Percentiles rank a stretch among this genome's conserved stretches.
Conservation (phyloP, 2,113 vertebrate species). For the Antechinus flavipes region DNA sequence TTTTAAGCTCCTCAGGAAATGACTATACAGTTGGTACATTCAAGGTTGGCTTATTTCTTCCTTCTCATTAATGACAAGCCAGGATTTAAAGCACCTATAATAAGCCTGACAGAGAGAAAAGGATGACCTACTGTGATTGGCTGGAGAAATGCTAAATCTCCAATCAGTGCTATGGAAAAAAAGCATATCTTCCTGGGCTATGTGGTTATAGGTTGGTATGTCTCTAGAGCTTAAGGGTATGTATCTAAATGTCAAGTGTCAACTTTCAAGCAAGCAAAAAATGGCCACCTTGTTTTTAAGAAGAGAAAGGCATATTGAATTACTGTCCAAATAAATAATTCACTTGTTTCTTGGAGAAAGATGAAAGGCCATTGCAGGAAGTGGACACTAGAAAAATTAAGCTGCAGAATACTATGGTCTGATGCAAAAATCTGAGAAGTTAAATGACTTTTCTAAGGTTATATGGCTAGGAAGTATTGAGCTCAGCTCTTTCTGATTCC, state of each 20-base stretch:
- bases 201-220: not conserved
- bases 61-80: not conserved
- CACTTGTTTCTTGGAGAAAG: not conserved
- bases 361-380: not conserved
- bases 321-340: not conserved
- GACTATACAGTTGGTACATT: not conserved
- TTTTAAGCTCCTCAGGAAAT: not conserved
- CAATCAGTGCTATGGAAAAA: not conserved
- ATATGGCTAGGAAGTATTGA: not conserved
- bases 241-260: slow-evolving; percentile 38
- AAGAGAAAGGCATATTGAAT: not conserved
- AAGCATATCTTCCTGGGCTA: not conserved
- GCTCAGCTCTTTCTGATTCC: not conserved
- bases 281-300: not conserved
- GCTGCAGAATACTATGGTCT: not conserved
- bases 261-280: slow-evolving; percentile 23
- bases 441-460: not conserved
- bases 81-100: not conserved
- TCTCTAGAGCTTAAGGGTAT: not conserved
- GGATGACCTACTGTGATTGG: not conserved
- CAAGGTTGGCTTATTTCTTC: not conserved
- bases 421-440: not conserved
- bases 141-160: not conserved
- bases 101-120: not conserved
- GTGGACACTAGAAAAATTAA: not conserved